Evolutionary conservation across 1,140 invertebrate species (phyloP), one percentile per base, ranked within the genome.

Genomic region (Drusus annulatus): DNA sequence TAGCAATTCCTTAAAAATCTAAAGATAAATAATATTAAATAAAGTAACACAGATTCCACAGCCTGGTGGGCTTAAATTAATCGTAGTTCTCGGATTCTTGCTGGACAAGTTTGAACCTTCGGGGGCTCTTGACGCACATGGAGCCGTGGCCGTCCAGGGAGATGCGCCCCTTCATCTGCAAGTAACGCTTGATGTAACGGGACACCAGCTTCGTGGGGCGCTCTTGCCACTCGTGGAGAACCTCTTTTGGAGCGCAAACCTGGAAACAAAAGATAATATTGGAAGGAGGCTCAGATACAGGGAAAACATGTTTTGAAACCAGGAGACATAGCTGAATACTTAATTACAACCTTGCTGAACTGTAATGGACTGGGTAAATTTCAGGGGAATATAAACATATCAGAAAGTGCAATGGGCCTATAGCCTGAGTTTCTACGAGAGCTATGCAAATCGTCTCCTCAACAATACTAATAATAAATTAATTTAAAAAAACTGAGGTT

Each of bases 141-240:
- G 94, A 94, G 36, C 94, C 94, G 84, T 95, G 93, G 0, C 94
- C 93, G 52, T 94, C 93, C 51, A 94, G 88, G 0, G 93, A 93
- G 80, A 93, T 87, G 0, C 85, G 93, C 86, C 80, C 95, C 93
- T 88, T 95, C 93, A 85, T 94, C 92, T 87, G 94, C 91, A 81
- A 97, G 90, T 86, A 96, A 93, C 87, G 93, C 92, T 87, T 95
- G 93, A 99, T 99, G 86, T 96, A 98, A 51, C 95, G 92, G 3
- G 94, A 92, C 0, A 98, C 94, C 21, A 99, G 90, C 84, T 93
- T 93, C 85, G 98, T 97, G 0, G 98, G 98, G 83, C 98, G 92
- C 75, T 94, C 91, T 87, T 99, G 97, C 95, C 96, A 99, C 85
- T 98, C 96, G 80, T 98, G 93, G 84, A 99, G 87, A 0, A 96